Base-by-base conservation (phyloP, 1,140 invertebrate genomes). In the Eciton burchellii region DNA sequence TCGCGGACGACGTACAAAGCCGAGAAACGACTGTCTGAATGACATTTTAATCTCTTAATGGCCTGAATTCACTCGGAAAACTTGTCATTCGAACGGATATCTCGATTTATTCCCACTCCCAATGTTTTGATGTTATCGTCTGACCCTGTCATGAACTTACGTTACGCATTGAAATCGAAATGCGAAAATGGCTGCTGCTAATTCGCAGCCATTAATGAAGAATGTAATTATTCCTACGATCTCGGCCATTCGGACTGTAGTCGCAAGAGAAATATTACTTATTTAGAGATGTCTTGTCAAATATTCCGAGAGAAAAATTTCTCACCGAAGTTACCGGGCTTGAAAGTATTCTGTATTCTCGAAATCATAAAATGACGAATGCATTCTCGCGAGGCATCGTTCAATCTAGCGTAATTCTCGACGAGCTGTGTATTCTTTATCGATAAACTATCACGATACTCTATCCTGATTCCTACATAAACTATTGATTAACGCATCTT, bases 21-120 rank as follows among this genome's bases (percentile, higher is more conserved):
- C 21, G 56, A 54, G 12, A 49, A 72, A 74, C 4, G 47, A 49
- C 35, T n/a, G 47, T 74, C 66, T 74, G 62, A 82, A 71, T 16
- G 52, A 68, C 62, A 29, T 26, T 86, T 85, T 85, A 85, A 82
- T 85, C 62, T 74, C 52, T 73, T 54, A 66, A 74, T 47, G 41
- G 45, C 24, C 54, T 49, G 66, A 47, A 81, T 49, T 29, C 54
- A 11, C 29, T 12, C n/a, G 12, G 41, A 47, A 52, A 41, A n/a
- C 41, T 56, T 26, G 54, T 62, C 26, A 49, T 54, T 43, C 52
- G n/a, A 59, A 81, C 41, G 35, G 49, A 62, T 56, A 81, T 73
- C 19, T 63, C 52, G 26, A 85, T 84, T 84, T 84, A 72, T 49
- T 19, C 47, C 41, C 43, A 21, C 29, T 49, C n/a, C 24, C 16